Conservation (phyloP, 2,797 vertebrate genomes). For the Rachycentron canadum region DNA sequence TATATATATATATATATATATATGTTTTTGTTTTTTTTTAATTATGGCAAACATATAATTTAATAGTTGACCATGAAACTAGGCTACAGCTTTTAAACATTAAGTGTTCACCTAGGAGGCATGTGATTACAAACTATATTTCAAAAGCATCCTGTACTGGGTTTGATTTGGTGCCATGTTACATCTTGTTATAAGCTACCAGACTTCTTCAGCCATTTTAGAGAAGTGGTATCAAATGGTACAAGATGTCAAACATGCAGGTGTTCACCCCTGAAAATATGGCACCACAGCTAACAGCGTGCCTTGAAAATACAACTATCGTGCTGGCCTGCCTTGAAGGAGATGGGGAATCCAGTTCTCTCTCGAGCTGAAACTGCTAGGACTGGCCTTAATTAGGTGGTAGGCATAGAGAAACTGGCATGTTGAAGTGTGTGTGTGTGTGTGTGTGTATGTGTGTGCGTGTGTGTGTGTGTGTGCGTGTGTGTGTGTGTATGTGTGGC, state of each 20-base stretch:
- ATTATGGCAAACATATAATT: slow-evolving; percentile 7
- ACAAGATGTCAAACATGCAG: slow-evolving; percentile 77
- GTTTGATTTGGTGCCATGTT: slow-evolving; percentile 69
- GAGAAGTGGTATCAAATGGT: slow-evolving; percentile 66
- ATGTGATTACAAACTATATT: slow-evolving; percentile 28
- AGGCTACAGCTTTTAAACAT: slow-evolving; percentile 35
- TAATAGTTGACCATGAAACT: slow-evolving; percentile 32
- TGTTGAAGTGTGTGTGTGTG: slow-evolving; percentile 58
- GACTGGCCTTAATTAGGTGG: slow-evolving; percentile 84
- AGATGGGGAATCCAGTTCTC: slow-evolving; percentile 73
- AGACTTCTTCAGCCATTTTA: slow-evolving; percentile 65
- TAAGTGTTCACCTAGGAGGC: slow-evolving; percentile 8
- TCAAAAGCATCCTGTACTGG: slow-evolving; percentile 27
- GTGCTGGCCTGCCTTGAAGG: slow-evolving; percentile 76
- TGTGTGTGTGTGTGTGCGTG: slow-evolving; percentile 12
- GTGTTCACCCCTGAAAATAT: slow-evolving; percentile 74
- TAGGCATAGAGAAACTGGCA: slow-evolving; percentile 77
- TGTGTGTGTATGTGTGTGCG: slow-evolving; percentile 21
- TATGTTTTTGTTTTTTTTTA: slow-evolving; percentile 29
- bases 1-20: no score
- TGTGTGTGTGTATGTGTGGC: slow-evolving; percentile 20
- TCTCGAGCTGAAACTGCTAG: slow-evolving; percentile 78
- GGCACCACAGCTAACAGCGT: slow-evolving; percentile 70
- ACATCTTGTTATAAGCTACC: slow-evolving; percentile 60
- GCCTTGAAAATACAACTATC: slow-evolving; percentile 79